Evolutionary conservation across 2,888 invertebrate genomes (phyloP), one percentile per base, ranked within the genome.

Genomic region (Physocephala rufipes): DNA sequence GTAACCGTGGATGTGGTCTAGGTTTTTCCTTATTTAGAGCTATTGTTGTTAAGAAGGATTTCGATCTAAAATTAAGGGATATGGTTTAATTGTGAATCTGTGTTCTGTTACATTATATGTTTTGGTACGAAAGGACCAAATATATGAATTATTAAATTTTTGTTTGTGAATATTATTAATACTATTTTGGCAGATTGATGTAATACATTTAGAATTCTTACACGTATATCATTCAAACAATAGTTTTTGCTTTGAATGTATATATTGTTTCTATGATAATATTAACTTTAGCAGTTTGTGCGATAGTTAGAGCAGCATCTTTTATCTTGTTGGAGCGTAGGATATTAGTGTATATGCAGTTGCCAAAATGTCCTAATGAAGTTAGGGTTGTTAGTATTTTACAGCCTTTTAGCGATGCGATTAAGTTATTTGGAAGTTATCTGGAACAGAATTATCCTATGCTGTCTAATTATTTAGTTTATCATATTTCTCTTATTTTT

Each of bases 51-150:
- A n/a, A n/a, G n/a, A n/a, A n/a, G n/a, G n/a, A n/a, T n/a, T n/a
- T n/a, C n/a, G n/a, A n/a, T n/a, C n/a, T n/a, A n/a, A n/a, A n/a
- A n/a, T n/a, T n/a, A n/a, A n/a, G n/a, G n/a, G n/a, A n/a, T n/a
- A n/a, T n/a, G n/a, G n/a, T n/a, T n/a, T n/a, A n/a, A n/a, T n/a
- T n/a, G n/a, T n/a, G n/a, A n/a, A n/a, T 93, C 90, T 93, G 92
- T 93, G 91, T 91, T 90, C 89, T 89, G 86, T 84, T 75, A 83
- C 77, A 74, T 81, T 79, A 81, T 84, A 88, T 88, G 88, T 89
- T 89, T 90, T 91, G 91, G 92, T 93, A 93, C 92, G 92, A 92
- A 92, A 93, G 92, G 91, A 92, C 88, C 87, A 87, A 87, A 86
- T 88, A 89, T 89, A 86, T 81, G 82, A 87, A 88, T 89, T 75